phyloP scores from a whole-genome alignment of 1,140 invertebrate species.

The Pachypeltis micranthus region DNA sequence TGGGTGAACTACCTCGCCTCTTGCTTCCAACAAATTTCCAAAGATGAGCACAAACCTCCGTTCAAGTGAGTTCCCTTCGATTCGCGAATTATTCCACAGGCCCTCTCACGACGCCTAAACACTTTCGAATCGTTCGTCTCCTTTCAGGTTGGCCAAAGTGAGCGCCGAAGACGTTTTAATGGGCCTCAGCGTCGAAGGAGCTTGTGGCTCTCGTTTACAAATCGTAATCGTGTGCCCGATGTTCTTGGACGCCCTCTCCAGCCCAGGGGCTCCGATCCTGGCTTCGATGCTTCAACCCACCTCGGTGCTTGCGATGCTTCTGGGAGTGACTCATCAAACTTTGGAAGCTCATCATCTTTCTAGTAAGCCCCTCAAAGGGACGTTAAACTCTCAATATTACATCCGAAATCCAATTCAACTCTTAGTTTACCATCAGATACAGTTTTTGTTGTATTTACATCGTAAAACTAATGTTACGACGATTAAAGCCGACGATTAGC shows the following conservation, averaged over 20 bases:
- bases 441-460: too few relatives aligned
- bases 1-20: slow-evolving; percentile 69
- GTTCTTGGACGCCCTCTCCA: slow-evolving; percentile 45
- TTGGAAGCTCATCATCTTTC: slow-evolving; percentile 18
- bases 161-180: slow-evolving; percentile 53
- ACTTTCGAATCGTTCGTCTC: too few relatives aligned
- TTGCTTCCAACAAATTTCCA: slow-evolving; percentile 69
- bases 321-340: slow-evolving; percentile 47
- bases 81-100: not conserved
- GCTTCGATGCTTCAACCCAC: slow-evolving; percentile 52
- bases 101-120: not conserved
- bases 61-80: slow-evolving; percentile 45
- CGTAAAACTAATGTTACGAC: too few relatives aligned
- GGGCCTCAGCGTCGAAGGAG: slow-evolving; percentile 36
- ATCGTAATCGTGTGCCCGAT: slow-evolving; percentile 66
- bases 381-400: not conserved
- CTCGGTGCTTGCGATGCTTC: slow-evolving; percentile 61
- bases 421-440: too few relatives aligned
- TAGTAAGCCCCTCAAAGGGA: too few relatives aligned
- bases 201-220: slow-evolving; percentile 39
- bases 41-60: slow-evolving; percentile 55
- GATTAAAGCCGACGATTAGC: too few relatives aligned
- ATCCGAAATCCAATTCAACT: not conserved
- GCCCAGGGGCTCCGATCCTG: slow-evolving; percentile 38
- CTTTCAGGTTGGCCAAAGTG: slow-evolving; percentile 55